Percentiles rank a stretch among this genome's conserved stretches.
These are phyloP conservation scores for Nanorana parkeri DNA, from an alignment of 2,113 vertebrate genomes.

Conservation along the genomic window DNA sequence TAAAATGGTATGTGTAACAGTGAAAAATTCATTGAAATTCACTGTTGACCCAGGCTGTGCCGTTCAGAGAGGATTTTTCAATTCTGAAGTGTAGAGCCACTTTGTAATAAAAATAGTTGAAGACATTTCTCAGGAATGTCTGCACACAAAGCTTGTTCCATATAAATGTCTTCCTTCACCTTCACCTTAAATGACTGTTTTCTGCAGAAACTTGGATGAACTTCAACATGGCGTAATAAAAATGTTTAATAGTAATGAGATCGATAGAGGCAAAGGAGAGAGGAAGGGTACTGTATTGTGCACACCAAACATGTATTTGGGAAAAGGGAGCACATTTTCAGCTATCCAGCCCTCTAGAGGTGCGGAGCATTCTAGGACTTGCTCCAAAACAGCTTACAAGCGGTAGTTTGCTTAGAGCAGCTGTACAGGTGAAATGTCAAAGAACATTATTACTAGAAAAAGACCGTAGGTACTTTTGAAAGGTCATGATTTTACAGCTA, in stretches of 20 bases:
- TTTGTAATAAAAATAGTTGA: too few species aligned
- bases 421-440: too few species aligned
- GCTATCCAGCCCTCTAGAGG: neutral
- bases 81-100: too few species aligned
- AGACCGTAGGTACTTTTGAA: too few species aligned
- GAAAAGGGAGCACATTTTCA: neutral
- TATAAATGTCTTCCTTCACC: neutral
- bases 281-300: neutral
- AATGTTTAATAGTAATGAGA: neutral
- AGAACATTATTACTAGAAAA: too few species aligned
- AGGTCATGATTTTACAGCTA: too few species aligned
- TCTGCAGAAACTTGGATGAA: neutral
- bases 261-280: neutral
- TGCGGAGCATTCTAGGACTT: neutral
- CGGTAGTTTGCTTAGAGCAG: neutral
- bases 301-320: neutral
- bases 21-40: too few species aligned
- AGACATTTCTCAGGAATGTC: too few species aligned
- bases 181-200: neutral
- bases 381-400: too few species aligned
- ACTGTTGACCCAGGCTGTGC: too few species aligned
- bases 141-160: neutral
- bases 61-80: too few species aligned
- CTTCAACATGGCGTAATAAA: neutral
- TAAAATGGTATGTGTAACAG: too few species aligned